phyloP scores from a whole-genome alignment of 2,888 invertebrate species.

The Coenonympha arcania region DNA sequence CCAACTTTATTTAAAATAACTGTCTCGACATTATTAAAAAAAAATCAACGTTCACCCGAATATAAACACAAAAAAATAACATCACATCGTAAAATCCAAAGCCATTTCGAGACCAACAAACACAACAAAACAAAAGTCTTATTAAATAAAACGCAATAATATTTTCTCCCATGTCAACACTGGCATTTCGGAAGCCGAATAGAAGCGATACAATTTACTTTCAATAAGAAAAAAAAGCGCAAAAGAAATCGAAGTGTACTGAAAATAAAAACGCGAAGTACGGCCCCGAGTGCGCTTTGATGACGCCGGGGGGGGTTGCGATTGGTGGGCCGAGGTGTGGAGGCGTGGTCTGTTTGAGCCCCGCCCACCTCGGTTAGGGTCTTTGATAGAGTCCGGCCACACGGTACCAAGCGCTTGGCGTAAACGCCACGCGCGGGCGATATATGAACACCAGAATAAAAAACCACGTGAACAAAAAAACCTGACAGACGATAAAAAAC shows the following conservation, averaged over 20 bases:
- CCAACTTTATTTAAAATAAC: neutral
- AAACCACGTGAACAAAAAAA: conserved; percentile 43
- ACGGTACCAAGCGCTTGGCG: conserved; percentile 69
- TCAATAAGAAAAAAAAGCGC: conserved; percentile 32
- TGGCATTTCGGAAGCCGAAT: conserved; percentile 49
- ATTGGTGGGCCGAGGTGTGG: conserved; percentile 47
- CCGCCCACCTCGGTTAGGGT: conserved; percentile 63
- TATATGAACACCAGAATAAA: conserved; percentile 26
- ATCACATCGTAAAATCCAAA: neutral
- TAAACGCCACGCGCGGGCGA: conserved; percentile 57
- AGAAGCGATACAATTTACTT: conserved; percentile 48
- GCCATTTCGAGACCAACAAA: neutral
- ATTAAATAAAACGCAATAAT: conserved; percentile 17
- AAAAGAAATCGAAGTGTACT: conserved; percentile 47
- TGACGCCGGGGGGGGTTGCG: conserved; percentile 37
- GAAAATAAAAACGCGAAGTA: conserved; percentile 64
- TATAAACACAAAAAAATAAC: neutral
- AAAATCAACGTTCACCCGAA: too few relatives aligned
- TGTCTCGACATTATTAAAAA: too few relatives aligned
- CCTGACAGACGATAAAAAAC: conserved; percentile 5
- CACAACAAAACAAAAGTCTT: neutral
- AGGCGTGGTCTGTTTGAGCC: conserved; percentile 52
- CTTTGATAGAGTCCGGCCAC: conserved; percentile 52
- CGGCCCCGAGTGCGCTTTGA: conserved; percentile 67
- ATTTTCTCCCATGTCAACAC: conserved; percentile 41